A percentile compares a stretch with the other conserved stretches of the same genome.
These are phyloP conservation scores for Hyperoplus lanceolatus DNA, from an alignment of 2,797 vertebrate genomes.

Conservation along the genomic window DNA sequence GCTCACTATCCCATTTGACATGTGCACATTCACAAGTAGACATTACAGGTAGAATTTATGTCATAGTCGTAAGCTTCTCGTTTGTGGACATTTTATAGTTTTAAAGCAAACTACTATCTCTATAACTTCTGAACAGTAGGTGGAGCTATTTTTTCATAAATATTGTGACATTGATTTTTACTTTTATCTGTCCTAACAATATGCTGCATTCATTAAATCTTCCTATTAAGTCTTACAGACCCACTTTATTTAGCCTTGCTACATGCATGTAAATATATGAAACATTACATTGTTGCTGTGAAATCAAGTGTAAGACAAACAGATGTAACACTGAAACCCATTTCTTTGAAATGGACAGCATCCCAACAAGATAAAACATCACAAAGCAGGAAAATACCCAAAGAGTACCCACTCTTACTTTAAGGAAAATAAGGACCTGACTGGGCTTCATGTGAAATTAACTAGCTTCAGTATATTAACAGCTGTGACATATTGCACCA, in stretches of 20 bases:
- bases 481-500: constrained; percentile 44
- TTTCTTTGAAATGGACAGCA: constrained; percentile 17
- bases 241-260: constrained; percentile 13
- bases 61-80: background rate
- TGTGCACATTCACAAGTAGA: constrained; percentile 36
- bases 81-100: background rate
- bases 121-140: constrained; percentile 66
- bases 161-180: background rate
- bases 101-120: background rate
- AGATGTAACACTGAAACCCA: constrained; percentile 17
- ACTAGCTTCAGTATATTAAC: constrained; percentile 44
- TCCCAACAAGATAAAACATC: constrained; percentile 1
- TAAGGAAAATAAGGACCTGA: constrained; percentile 4
- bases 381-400: constrained; percentile 27
- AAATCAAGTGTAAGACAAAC: constrained; percentile 42
- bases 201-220: constrained; percentile 16
- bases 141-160: constrained; percentile 56
- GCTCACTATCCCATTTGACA: background rate
- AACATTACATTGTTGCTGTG: constrained; percentile 48
- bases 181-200: constrained; percentile 4
- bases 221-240: background rate
- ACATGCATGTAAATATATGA: constrained; percentile 39
- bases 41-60: constrained; percentile 1
- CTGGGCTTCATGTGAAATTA: constrained; percentile 13
- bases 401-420: constrained; percentile 30